Conservation (phyloP, 2,888 invertebrate species). For the Helicoverpa assulta region DNA sequence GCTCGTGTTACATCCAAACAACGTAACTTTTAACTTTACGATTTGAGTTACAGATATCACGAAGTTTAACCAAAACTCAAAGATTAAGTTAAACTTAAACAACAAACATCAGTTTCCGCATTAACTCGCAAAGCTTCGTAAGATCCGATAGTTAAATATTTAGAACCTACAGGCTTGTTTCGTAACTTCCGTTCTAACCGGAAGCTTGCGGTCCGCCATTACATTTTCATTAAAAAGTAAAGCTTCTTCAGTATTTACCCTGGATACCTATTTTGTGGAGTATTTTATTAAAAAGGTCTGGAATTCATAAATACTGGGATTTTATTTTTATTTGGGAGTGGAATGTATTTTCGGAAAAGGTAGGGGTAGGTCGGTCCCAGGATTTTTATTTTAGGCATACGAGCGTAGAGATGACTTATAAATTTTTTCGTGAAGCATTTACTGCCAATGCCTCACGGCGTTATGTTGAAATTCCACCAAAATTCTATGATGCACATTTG, state of each 20-base stretch:
- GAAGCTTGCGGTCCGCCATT: slow-evolving; percentile 13
- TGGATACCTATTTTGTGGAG: background rate
- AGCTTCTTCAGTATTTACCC: slow-evolving; percentile 1
- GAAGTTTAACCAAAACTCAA: background rate
- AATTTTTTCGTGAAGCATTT: no score
- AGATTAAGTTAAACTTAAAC: background rate
- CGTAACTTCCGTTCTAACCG: slow-evolving; percentile 15
- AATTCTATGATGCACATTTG: no score
- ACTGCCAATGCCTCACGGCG: no score
- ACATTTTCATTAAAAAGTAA: slow-evolving; percentile 1
- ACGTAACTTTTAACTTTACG: no score
- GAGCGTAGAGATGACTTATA: no score
- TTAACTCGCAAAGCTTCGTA: slow-evolving; percentile 5
- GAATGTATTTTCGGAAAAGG: background rate
- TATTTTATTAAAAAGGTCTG: slow-evolving; percentile 1
- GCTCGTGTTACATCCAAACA: no score
- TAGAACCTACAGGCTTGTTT: slow-evolving; percentile 7
- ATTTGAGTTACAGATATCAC: no score
- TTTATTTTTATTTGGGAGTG: background rate
- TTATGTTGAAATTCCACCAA: no score
- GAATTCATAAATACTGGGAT: background rate
- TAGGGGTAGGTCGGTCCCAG: background rate
- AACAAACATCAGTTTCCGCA: background rate
- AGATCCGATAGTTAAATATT: slow-evolving; percentile 11
- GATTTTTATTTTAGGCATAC: no score